Conservation (phyloP, 2,888 invertebrate genomes). For the Patella pellucida region DNA sequence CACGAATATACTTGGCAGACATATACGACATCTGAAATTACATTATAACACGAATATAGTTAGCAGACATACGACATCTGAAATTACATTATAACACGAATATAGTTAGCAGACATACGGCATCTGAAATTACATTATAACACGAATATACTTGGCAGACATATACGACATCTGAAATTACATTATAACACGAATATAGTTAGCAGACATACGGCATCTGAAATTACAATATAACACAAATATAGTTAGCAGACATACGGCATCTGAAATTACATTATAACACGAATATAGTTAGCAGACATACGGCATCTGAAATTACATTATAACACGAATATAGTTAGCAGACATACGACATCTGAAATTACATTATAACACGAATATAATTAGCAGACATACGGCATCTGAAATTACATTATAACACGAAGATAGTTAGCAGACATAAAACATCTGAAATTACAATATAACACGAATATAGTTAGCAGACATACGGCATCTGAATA, state of each 20-base stretch:
- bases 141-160: constrained; percentile 82
- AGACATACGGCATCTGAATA: constrained; percentile 39
- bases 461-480: constrained; percentile 7
- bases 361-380: constrained; percentile 23
- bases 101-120: constrained; percentile 5
- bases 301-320: neutral
- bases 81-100: constrained; percentile 26
- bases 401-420: constrained; percentile 75
- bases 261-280: constrained; percentile 45
- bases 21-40: constrained; percentile 57
- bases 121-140: constrained; percentile 72
- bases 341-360: constrained; percentile 72
- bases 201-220: constrained; percentile 68
- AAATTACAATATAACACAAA: constrained; percentile 74
- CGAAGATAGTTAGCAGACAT: constrained; percentile 82
- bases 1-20: constrained; percentile 10
- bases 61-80: constrained; percentile 75
- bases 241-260: constrained; percentile 80
- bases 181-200: too few species aligned
- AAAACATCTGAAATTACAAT: constrained; percentile 45
- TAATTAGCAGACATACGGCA: neutral
- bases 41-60: constrained; percentile 83
- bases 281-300: constrained; percentile 6
- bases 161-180: too few species aligned
- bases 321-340: constrained; percentile 83